phyloP scores from a whole-genome alignment of 2,797 vertebrate species.

The Pangasius larnaudii region DNA sequence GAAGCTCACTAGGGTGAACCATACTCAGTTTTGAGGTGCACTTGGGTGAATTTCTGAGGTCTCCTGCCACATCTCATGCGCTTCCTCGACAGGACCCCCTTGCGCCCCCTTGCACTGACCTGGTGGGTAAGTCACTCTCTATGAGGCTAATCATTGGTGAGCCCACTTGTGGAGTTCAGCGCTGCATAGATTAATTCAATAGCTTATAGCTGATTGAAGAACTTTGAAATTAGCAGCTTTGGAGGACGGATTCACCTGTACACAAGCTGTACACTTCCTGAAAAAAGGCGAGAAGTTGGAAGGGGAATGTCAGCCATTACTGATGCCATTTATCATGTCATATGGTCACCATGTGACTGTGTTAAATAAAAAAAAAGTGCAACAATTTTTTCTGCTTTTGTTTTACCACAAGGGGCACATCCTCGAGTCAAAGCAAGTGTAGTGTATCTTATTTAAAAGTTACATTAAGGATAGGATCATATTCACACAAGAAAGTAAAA shows the following conservation, averaged over 20 bases:
- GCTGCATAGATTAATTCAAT: too few relatives aligned
- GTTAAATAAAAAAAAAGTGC: not conserved
- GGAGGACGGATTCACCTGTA: not conserved
- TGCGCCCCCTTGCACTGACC: not conserved
- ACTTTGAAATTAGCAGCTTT: not conserved
- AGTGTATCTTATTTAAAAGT: not conserved
- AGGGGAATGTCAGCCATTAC: too few relatives aligned
- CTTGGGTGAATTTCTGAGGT: not conserved
- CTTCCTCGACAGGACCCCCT: not conserved
- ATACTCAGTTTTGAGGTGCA: not conserved
- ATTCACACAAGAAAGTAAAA: not conserved
- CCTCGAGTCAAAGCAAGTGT: not conserved
- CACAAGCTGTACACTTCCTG: not conserved
- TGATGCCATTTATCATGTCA: not conserved
- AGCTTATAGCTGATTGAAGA: not conserved
- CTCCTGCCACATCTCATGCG: not conserved
- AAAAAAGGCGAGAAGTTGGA: not conserved
- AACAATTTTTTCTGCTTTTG: not conserved
- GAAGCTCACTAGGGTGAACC: not conserved
- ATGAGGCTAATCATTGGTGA: not conserved
- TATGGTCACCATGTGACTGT: not conserved
- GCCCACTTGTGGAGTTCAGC: not conserved
- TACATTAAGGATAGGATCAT: not conserved
- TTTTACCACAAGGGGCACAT: not conserved
- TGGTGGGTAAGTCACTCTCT: not conserved